phyloP scores from a whole-genome alignment of 2,113 vertebrate species.

The Melanocharis versteri region DNA sequence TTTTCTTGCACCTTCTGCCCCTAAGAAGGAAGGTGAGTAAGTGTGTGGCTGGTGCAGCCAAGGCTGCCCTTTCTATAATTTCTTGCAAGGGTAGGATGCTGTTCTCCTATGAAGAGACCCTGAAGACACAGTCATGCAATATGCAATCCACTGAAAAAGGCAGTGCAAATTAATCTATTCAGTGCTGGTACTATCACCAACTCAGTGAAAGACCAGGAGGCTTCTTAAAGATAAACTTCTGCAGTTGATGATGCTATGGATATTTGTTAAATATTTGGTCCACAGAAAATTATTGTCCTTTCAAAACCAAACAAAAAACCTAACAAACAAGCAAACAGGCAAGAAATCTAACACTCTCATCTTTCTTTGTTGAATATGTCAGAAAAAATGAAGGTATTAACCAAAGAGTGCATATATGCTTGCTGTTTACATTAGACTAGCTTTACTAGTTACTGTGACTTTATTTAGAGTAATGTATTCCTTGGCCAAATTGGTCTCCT shows the following conservation, averaged over 20 bases:
- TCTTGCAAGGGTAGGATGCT: not conserved
- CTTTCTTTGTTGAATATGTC: not conserved
- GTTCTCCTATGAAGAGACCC: not conserved
- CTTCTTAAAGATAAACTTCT: not conserved
- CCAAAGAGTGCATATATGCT: not conserved
- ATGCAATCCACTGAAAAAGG: not conserved
- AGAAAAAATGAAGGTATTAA: not conserved
- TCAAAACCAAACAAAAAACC: not conserved
- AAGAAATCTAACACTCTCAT: not conserved
- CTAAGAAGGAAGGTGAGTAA: not conserved
- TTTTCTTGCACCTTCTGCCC: not conserved
- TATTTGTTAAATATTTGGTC: not conserved
- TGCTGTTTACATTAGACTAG: not conserved
- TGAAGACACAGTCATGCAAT: not conserved
- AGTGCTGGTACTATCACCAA: not conserved
- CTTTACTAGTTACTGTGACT: not conserved
- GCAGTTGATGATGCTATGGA: rapidly evolving
- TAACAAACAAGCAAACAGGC: rapidly evolving
- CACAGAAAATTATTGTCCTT: not conserved
- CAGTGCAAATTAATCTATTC: not conserved
- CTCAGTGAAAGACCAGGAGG: rapidly evolving
- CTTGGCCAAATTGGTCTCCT: not conserved
- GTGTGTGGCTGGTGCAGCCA: not conserved
- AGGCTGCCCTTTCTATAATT: not conserved
- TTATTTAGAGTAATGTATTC: not conserved